Evolutionary conservation across 2,888 invertebrate species (phyloP), one percentile per base, ranked within the genome.

Genomic region (Microctonus aethiopoides): DNA sequence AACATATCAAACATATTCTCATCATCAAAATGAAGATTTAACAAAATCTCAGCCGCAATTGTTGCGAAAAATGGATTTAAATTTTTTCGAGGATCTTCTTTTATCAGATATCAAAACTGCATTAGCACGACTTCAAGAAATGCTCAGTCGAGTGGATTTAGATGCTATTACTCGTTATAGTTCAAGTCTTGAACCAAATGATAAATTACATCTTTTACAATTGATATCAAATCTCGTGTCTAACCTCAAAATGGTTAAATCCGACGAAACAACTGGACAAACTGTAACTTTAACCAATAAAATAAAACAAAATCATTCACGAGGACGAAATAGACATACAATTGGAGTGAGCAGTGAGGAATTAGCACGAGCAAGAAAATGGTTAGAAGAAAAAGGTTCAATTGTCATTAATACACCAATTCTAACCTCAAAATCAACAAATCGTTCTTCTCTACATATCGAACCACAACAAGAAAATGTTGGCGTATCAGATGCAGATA

Each of bases 281-380:
- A 60, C 72, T 87, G 87, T 46, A 0, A n/a, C 63, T 9, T 72
- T 72, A 22, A 56, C 11, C n/a, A 46, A 46, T 4, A 46, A 16
- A 46, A 16, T 46, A 6, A 66, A 56, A 57, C 2, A 83, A 77
- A 63, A 78, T 74, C 52, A 88, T 2, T 90, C 91, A 72, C 86
- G 89, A 10, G 89, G 91, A 68, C 89, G 90, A 34, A 90, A 90
- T 59, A 87, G 95, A 0, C 94, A 95, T 84, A 95, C 95, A 0
- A 93, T 95, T 24, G 95, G 94, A 59, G 95, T 95, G 20, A 94
- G 93, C 46, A 90, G 91, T 56, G 94, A 94, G 82, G 95, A 95
- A 80, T 86, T 95, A 29, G 94, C 92, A 2, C 91, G 92, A 78
- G 95, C 95, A 0, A 89, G 95, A 57, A 90, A 92, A 69, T 90